Conservation (phyloP, 2,113 vertebrate species). For the Tapirus terrestris region DNA sequence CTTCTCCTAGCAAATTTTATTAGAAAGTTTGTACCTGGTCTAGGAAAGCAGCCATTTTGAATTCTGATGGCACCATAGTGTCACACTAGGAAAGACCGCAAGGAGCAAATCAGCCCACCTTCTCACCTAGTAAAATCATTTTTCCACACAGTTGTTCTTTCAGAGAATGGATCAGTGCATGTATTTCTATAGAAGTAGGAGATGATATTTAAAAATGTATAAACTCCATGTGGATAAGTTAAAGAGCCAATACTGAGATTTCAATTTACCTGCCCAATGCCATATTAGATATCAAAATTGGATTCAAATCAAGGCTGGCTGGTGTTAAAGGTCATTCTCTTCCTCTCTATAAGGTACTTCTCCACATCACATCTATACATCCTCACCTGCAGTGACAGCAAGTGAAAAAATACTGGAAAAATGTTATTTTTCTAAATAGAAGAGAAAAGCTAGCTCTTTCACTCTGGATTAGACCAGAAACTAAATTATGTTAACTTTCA, state of each 20-base stretch:
- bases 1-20: not conserved
- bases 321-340: not conserved
- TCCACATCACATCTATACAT: not conserved
- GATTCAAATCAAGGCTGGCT: not conserved
- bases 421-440: not conserved
- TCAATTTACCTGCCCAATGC: not conserved
- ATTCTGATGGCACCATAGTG: not conserved
- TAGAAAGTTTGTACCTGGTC: not conserved
- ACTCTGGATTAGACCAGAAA: not conserved
- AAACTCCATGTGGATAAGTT: not conserved
- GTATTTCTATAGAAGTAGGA: not conserved
- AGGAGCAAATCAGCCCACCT: not conserved
- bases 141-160: not conserved
- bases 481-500: not conserved
- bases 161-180: not conserved
- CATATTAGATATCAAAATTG: not conserved
- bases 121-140: not conserved
- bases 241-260: conserved; percentile 13
- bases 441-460: not conserved
- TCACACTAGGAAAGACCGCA: not conserved
- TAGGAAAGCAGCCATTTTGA: not conserved
- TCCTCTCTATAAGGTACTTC: not conserved
- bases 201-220: not conserved
- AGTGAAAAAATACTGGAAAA: not conserved
- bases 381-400: not conserved